A percentile compares a stretch with the other conserved stretches of the same genome.
Evolutionary conservation across 2,888 invertebrate genomes (phyloP).

Genomic region (Atrina japonica): DNA sequence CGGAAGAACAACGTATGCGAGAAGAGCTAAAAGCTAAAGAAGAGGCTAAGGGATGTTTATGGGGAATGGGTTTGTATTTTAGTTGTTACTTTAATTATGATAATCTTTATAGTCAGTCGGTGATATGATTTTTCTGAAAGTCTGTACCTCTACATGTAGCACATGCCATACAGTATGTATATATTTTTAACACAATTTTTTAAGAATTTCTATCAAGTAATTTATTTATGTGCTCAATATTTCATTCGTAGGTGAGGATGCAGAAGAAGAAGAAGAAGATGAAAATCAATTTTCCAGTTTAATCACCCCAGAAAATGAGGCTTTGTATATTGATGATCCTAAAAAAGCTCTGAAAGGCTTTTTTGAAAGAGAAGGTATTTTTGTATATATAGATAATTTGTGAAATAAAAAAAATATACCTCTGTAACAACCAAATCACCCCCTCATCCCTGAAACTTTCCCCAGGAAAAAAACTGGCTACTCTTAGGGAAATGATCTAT

Average conservation of each 20-base stretch:
- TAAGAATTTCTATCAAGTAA: too few relatives aligned
- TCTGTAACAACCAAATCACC: too few relatives aligned
- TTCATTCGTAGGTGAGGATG: slow-evolving; percentile 64
- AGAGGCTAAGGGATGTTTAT: slow-evolving; percentile 87
- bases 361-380: slow-evolving; percentile 92
- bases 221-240: too few relatives aligned
- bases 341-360: slow-evolving; percentile 96
- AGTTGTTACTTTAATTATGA: neutral
- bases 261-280: slow-evolving; percentile 64
- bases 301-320: slow-evolving; percentile 85
- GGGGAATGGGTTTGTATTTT: slow-evolving; percentile 91
- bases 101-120: too few relatives aligned
- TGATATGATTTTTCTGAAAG: neutral
- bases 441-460: too few relatives aligned
- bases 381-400: slow-evolving; percentile 5
- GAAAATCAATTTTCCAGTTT: slow-evolving; percentile 71
- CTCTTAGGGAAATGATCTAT: too few relatives aligned
- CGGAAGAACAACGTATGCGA: slow-evolving; percentile 81
- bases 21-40: slow-evolving; percentile 79
- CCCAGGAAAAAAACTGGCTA: too few relatives aligned
- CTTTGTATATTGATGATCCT: slow-evolving; percentile 95
- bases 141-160: neutral
- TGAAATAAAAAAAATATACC: too few relatives aligned
- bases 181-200: too few relatives aligned
- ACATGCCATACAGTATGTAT: neutral